These are phyloP conservation scores for Anser brachyrhynchus DNA, from an alignment of 2,113 vertebrate species.

Conservation along the genomic window DNA sequence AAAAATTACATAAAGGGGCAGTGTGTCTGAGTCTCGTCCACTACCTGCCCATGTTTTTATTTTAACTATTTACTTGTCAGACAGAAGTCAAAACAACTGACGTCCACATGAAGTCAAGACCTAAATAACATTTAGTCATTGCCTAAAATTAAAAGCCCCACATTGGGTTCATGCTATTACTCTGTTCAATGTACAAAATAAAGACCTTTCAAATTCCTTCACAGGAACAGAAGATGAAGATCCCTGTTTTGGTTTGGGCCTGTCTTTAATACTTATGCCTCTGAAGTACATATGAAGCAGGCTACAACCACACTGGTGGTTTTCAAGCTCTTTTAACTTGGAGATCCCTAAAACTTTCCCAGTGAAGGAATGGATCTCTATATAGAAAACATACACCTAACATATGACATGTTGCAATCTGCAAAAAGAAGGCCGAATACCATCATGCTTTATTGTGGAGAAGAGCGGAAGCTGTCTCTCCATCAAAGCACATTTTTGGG, in stretches of 20 bases:
- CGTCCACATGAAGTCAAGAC: neutral
- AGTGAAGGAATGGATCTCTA: neutral
- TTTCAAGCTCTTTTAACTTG: neutral
- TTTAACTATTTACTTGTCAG: conserved; percentile 10
- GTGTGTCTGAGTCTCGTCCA: neutral
- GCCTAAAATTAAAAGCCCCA: neutral
- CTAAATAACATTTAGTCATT: neutral
- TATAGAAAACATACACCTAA: neutral
- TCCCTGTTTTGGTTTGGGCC: neutral
- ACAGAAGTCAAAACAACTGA: neutral
- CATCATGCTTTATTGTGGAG: neutral
- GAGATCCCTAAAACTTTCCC: neutral
- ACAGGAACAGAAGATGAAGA: neutral
- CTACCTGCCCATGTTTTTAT: neutral
- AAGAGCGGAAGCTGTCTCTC: neutral
- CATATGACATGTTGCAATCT: neutral
- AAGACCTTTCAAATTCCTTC: neutral
- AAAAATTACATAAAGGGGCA: neutral
- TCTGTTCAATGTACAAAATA: neutral
- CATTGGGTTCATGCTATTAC: neutral
- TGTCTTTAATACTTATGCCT: neutral
- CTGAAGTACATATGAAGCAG: neutral
- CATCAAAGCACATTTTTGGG: neutral
- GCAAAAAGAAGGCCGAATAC: neutral
- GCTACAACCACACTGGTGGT: neutral